A percentile compares a stretch with the other conserved stretches of the same genome.
phyloP scores from a whole-genome alignment of 2,797 vertebrate species.

The Mustela erminea region DNA sequence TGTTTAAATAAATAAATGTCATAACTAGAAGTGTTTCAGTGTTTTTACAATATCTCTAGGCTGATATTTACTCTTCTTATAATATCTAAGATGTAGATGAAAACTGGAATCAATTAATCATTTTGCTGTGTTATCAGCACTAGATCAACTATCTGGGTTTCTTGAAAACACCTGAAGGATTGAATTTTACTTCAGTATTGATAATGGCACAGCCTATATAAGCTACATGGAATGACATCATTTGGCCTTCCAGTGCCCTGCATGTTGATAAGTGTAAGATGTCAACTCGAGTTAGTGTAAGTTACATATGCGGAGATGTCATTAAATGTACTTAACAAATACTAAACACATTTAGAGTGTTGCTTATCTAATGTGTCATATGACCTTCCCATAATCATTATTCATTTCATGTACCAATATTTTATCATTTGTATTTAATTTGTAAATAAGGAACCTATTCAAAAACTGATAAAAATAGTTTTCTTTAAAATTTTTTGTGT shows the following conservation, averaged over 20 bases:
- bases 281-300: not conserved
- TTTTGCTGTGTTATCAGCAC: not conserved
- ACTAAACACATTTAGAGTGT: constrained; percentile 20
- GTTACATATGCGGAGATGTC: not conserved
- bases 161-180: constrained; percentile 8
- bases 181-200: constrained; percentile 22
- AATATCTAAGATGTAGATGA: not conserved
- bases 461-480: not conserved
- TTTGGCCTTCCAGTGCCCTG: not conserved
- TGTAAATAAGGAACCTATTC: constrained; percentile 45
- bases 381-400: not conserved
- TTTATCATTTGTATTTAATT: constrained; percentile 53
- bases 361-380: not conserved
- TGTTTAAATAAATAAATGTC: constrained; percentile 43
- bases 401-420: not conserved
- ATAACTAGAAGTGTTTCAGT: not conserved
- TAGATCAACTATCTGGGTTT: constrained; percentile 19
- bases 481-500: not conserved
- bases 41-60: not conserved
- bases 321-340: constrained; percentile 12
- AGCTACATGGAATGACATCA: not conserved
- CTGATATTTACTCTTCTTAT: not conserved
- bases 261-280: not conserved
- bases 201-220: not conserved
- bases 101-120: constrained; percentile 27